Conservation (phyloP, 2,797 vertebrate species). For the Hafferia zeledoni region DNA sequence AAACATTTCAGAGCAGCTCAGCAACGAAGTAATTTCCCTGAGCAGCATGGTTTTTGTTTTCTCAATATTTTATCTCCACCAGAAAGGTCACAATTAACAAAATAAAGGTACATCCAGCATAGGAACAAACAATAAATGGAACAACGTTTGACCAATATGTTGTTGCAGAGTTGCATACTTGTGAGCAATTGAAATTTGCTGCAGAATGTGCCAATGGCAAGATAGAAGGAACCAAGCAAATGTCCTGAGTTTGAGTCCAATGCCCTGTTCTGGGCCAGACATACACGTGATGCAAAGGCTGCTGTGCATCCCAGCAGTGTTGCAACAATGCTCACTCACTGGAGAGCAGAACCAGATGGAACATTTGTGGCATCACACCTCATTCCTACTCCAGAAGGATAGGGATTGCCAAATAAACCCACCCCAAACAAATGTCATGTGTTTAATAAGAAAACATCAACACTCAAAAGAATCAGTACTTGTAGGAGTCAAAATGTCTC, state of each 20-base stretch:
- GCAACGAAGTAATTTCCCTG: neutral
- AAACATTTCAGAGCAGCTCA: neutral
- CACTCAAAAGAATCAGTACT: neutral
- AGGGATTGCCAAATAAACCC: neutral
- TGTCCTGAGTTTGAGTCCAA: accelerated
- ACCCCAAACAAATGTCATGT: neutral
- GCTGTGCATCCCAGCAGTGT: neutral
- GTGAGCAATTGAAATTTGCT: neutral
- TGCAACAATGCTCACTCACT: neutral
- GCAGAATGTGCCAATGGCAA: neutral
- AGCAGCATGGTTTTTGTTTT: neutral
- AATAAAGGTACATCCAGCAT: neutral
- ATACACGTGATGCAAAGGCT: accelerated
- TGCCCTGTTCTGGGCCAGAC: neutral
- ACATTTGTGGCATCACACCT: neutral
- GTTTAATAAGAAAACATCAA: neutral
- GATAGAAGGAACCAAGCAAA: neutral
- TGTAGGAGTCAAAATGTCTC: neutral
- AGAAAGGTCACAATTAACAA: neutral
- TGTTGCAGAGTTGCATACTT: neutral
- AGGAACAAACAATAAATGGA: neutral
- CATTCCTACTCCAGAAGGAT: neutral
- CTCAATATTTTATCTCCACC: neutral
- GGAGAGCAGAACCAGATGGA: neutral
- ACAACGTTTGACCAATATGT: neutral